These are phyloP conservation scores for Nemoura dubitans DNA, from an alignment of 2,888 invertebrate species.

Conservation along the genomic window DNA sequence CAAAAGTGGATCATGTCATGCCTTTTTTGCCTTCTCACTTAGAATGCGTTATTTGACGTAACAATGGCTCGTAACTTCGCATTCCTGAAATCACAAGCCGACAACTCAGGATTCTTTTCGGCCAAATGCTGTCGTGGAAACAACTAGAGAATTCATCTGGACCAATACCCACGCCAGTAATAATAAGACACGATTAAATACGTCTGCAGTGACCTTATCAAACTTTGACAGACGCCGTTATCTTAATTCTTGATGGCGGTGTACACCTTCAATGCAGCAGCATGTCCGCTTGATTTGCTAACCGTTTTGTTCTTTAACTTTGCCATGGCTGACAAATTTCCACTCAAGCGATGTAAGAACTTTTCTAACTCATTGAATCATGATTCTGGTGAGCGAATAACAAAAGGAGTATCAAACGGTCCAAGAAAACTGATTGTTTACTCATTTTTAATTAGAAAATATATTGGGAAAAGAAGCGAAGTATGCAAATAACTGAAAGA, in stretches of 20 bases:
- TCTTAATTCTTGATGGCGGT: neutral
- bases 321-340: neutral
- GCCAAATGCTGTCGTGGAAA: neutral
- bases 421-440: neutral
- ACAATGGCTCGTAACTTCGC: conserved; percentile 17
- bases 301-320: neutral
- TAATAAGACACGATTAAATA: neutral
- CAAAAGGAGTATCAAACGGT: neutral
- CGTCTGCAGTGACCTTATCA: conserved; percentile 15
- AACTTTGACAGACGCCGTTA: neutral
- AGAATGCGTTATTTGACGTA: neutral
- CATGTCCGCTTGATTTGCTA: neutral
- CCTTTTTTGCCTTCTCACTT: neutral
- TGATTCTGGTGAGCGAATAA: neutral
- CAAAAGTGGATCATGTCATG: conserved; percentile 17
- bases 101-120: neutral
- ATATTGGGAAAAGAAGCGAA: neutral
- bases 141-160: neutral
- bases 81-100: neutral
- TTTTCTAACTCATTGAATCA: neutral
- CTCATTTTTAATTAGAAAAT: neutral
- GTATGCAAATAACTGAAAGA: neutral
- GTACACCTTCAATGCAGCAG: neutral
- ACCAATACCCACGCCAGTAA: neutral
- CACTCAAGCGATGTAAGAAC: neutral